phyloP scores from a whole-genome alignment of 2,113 vertebrate species.

The Elgaria multicarinata region DNA sequence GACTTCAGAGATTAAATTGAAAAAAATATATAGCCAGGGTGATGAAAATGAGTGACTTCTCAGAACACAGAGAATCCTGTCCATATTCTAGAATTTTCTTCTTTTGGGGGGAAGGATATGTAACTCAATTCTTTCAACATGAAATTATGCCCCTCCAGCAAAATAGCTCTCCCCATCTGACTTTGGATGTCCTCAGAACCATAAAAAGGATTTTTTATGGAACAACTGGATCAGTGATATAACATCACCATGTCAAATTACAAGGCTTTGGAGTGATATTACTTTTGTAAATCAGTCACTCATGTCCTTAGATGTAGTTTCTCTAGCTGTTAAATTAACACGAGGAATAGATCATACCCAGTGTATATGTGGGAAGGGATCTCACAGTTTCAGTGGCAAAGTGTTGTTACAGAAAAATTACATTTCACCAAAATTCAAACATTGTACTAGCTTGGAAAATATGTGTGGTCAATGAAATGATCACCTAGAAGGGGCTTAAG shows the following conservation, averaged over 20 bases:
- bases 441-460: background rate
- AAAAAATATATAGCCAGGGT: background rate
- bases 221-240: slow-evolving; percentile 27
- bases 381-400: background rate
- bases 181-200: slow-evolving; percentile 36
- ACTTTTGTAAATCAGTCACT: slow-evolving; percentile 31
- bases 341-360: background rate
- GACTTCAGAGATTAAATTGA: slow-evolving; percentile 11
- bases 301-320: background rate
- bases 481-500: background rate
- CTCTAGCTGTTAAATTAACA: slow-evolving; percentile 40
- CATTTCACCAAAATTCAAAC: no score
- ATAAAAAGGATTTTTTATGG: slow-evolving; percentile 39
- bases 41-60: background rate
- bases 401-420: no score
- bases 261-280: slow-evolving; percentile 39
- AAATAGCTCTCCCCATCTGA: slow-evolving; percentile 7
- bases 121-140: background rate
- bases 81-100: background rate
- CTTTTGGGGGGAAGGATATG: no score
- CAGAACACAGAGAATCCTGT: background rate
- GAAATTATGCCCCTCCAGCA: background rate
- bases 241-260: slow-evolving; percentile 14
- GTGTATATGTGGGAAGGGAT: background rate
- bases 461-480: background rate